A percentile compares a stretch with the other conserved stretches of the same genome.
phyloP scores from a whole-genome alignment of 2,888 invertebrate species.

The Fragum whitleyi region DNA sequence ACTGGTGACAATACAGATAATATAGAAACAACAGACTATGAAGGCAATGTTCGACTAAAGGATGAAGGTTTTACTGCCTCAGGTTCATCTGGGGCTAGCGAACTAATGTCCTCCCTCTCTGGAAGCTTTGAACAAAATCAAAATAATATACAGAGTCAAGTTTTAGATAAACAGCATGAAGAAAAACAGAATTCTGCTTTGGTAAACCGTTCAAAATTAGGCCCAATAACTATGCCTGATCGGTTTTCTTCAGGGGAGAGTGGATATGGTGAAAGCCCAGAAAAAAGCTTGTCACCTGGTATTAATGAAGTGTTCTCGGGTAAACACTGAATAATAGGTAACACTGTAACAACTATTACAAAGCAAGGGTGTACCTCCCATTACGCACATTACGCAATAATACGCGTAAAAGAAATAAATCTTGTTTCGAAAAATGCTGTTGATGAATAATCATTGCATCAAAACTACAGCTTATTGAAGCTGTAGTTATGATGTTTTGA shows the following conservation, averaged over 20 bases:
- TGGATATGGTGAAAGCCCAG: slow-evolving; percentile 16
- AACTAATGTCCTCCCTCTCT: neutral
- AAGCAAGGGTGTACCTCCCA: too few species aligned
- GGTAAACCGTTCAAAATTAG: neutral
- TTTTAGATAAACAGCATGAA: neutral
- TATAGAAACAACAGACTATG: neutral
- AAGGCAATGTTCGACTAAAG: neutral
- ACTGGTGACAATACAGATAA: neutral
- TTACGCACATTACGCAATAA: too few species aligned
- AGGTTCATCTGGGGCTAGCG: neutral
- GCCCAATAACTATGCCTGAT: neutral
- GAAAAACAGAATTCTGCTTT: neutral
- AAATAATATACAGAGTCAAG: neutral
- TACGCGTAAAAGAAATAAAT: too few species aligned
- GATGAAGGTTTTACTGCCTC: neutral
- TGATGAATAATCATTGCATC: too few species aligned
- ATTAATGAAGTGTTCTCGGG: too few species aligned
- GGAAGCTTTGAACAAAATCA: neutral
- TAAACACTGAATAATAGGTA: too few species aligned
- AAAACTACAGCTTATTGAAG: too few species aligned
- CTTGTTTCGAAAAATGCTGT: too few species aligned
- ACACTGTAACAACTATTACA: too few species aligned
- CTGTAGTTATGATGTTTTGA: too few species aligned
- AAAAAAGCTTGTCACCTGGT: neutral
- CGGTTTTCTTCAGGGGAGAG: slow-evolving; percentile 3